phyloP scores from a whole-genome alignment of 2,888 invertebrate genomes.

The Stenchaetothrips biformis region DNA sequence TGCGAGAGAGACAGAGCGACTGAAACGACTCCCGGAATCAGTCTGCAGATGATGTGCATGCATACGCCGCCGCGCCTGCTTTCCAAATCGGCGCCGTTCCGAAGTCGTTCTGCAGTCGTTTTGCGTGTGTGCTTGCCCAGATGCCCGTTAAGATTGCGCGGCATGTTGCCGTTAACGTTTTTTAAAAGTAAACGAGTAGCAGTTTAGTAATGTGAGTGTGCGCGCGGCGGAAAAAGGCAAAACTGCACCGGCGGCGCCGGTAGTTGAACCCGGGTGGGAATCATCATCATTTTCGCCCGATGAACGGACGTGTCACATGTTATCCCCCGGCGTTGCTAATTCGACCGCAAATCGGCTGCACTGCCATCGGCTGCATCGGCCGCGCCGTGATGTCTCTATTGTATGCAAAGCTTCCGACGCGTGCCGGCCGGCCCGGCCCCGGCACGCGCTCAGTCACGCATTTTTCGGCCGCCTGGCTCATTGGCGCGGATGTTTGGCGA shows the following conservation, averaged over 20 bases:
- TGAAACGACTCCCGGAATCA: too few species aligned
- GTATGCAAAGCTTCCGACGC: neutral
- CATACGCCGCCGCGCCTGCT: neutral
- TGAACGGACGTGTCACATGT: neutral
- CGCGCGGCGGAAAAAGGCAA: too few species aligned
- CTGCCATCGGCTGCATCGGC: too few species aligned
- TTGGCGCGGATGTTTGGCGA: neutral
- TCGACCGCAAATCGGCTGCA: neutral
- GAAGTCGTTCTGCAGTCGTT: neutral
- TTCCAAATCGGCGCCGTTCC: neutral
- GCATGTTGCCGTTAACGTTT: too few species aligned
- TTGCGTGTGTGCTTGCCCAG: too few species aligned
- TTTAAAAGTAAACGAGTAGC: too few species aligned
- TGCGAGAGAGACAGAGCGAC: too few species aligned
- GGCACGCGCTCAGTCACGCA: neutral
- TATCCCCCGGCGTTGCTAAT: neutral
- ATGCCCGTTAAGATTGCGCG: too few species aligned
- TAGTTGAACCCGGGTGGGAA: too few species aligned
- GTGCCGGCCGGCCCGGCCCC: neutral
- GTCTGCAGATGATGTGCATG: too few species aligned
- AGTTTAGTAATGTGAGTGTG: too few species aligned
- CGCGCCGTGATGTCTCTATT: neutral
- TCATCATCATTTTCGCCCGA: neutral
- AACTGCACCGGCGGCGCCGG: too few species aligned
- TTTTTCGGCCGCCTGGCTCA: neutral